Base-by-base conservation (phyloP, 2,888 invertebrate species). In the Synanthedon tipuliformis region DNA sequence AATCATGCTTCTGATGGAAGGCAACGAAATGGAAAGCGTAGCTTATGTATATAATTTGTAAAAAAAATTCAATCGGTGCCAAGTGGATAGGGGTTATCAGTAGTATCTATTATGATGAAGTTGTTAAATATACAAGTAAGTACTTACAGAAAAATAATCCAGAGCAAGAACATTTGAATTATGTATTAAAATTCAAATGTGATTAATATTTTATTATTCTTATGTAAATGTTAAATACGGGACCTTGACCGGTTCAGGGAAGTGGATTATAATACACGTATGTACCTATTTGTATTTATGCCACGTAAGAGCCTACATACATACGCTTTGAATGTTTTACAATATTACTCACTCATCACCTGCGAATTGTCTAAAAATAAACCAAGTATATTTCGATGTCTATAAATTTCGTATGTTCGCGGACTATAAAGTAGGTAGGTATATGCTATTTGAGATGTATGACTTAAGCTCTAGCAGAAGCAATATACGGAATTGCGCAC, bases 211-310 rank as follows among this genome's bases (percentile, higher is more conserved):
- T 13, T 45, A 45, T 15, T 4, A 45, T 45, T 45, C 13, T 15
- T 15, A 45, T 45, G 5, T 45, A 45, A 45, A 45, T 45, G 13
- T 15, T 45, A 45, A 34, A 34, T 45, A 45, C 45, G 13, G 45
- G 15, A 45, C 45, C 45, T 45, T 45, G 45, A 45, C 45, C 45
- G 45, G 50, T 63, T 62, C 57, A 54, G 48, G 56, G 59, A 63
- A 59, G 53, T 53, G 34, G 48, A 51, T 50, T 7, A 27, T 23
- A 23, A 34, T 10, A 16, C 16, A 1, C 16, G n/a, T n/a, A 51
- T 51, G 15, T 40, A n/a, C n/a, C n/a, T n/a, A 51, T 45, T 45
- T 45, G 45, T 45, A 45, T 45, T 45, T 45, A 45, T 45, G 45
- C 45, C 45, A 45, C 45, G 45, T 45, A 45, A 13, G 45, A 45